Percentiles rank a stretch among this genome's conserved stretches.
Conservation (phyloP, 2,888 invertebrate species). For the Adelphocoris suturalis region DNA sequence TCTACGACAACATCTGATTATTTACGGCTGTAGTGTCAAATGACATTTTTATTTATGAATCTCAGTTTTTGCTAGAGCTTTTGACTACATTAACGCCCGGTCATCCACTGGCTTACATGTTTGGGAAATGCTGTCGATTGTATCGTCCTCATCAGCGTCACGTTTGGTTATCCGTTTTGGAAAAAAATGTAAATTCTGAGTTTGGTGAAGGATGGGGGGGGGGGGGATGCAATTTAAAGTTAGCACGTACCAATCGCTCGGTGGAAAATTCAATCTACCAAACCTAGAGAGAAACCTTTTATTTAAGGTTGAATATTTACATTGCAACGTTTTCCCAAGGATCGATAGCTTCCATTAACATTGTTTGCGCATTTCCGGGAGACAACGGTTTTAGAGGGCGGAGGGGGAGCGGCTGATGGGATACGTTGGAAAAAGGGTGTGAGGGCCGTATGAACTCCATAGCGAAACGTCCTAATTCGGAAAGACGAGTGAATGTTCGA, state of each 20-base stretch:
- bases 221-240: not conserved
- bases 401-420: not conserved
- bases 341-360: slow-evolving; percentile 54
- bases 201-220: not conserved
- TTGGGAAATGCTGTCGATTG: too few relatives aligned
- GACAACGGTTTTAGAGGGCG: not conserved
- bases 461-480: slow-evolving; percentile 11
- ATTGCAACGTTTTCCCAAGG: slow-evolving; percentile 44
- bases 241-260: not conserved
- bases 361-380: slow-evolving; percentile 43
- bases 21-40: too few relatives aligned
- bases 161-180: not conserved
- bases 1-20: too few relatives aligned
- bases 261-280: not conserved
- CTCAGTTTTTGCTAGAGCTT: too few relatives aligned
- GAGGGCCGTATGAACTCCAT: not conserved
- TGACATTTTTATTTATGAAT: too few relatives aligned
- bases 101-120: too few relatives aligned
- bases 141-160: not conserved
- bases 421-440: not conserved
- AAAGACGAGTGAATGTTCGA: not conserved
- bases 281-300: not conserved
- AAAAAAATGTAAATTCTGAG: not conserved
- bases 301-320: slow-evolving; percentile 21
- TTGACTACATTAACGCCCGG: too few relatives aligned